Percentiles rank a stretch among this genome's conserved stretches.
These are phyloP conservation scores for Crepidodera aurea DNA, from an alignment of 2,888 invertebrate genomes.

Conservation along the genomic window DNA sequence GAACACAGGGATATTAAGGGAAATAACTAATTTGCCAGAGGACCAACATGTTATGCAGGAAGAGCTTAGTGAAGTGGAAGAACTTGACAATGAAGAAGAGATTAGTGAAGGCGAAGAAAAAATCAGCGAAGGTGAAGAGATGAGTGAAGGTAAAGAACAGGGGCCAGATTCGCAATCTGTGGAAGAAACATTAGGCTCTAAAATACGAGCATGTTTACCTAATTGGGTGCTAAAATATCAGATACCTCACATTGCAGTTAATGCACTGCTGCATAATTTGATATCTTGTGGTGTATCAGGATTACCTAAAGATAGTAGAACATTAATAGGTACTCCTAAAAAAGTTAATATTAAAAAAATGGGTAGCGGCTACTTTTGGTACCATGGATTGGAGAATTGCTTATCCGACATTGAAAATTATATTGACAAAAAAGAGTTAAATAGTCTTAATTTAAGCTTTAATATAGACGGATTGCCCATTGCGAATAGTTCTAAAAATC, in stretches of 20 bases:
- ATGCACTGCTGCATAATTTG: conserved; percentile 7
- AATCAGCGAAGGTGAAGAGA: neutral
- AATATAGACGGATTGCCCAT: conserved; percentile 20
- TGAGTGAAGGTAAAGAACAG: conserved; percentile 10
- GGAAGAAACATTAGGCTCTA: neutral
- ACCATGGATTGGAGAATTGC: conserved; percentile 15
- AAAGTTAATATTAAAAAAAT: conserved; percentile 5
- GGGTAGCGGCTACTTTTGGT: conserved; percentile 11
- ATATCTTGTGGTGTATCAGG: conserved; percentile 17
- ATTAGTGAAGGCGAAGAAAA: neutral
- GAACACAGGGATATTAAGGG: neutral
- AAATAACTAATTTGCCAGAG: neutral
- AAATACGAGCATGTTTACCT: conserved; percentile 3
- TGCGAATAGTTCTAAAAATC: conserved; percentile 14
- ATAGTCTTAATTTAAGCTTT: conserved; percentile 14
- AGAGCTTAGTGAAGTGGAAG: no score
- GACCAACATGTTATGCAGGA: neutral
- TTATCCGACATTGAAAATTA: conserved; percentile 11
- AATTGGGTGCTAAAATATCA: conserved; percentile 17
- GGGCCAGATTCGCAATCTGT: conserved; percentile 15
- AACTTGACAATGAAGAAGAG: neutral
- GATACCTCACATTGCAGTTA: conserved; percentile 2
- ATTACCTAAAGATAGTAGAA: conserved; percentile 10
- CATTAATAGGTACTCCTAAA: conserved; percentile 15
- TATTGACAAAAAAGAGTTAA: neutral